A percentile compares a stretch with the other conserved stretches of the same genome.
These are phyloP conservation scores for Leptatherina wallacei DNA, from an alignment of 2,797 vertebrate genomes.

Conservation along the genomic window DNA sequence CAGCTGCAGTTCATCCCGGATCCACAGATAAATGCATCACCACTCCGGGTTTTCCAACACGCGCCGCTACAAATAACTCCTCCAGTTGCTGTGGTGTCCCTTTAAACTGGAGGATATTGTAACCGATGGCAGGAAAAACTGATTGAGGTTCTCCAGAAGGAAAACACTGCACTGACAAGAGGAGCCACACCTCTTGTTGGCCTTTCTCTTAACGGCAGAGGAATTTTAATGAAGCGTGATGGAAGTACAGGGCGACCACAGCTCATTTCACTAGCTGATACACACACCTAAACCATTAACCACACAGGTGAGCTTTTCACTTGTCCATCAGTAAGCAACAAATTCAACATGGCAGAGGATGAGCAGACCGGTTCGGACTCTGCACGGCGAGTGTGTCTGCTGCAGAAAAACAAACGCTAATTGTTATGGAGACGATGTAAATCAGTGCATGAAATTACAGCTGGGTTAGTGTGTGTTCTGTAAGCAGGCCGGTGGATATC, in stretches of 20 bases:
- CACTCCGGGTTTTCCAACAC: slow-evolving; percentile 74
- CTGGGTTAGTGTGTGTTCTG: slow-evolving; percentile 25
- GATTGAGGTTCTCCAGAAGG: slow-evolving; percentile 77
- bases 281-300: slow-evolving; percentile 4
- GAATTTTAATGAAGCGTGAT: slow-evolving; percentile 10
- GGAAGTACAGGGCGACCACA: slow-evolving; percentile 2
- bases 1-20: slow-evolving; percentile 20
- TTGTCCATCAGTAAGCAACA: neutral
- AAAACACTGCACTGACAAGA: slow-evolving; percentile 65
- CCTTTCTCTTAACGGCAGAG: slow-evolving; percentile 7
- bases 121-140: slow-evolving; percentile 77
- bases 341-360: neutral
- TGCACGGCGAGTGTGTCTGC: slow-evolving; percentile 1
- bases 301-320: slow-evolving; percentile 11
- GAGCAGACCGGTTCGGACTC: slow-evolving; percentile 5
- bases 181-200: slow-evolving; percentile 24
- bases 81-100: slow-evolving; percentile 83
- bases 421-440: slow-evolving; percentile 39
- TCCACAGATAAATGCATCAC: slow-evolving; percentile 54
- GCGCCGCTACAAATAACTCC: slow-evolving; percentile 79
- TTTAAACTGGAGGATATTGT: slow-evolving; percentile 82
- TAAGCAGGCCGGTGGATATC: slow-evolving; percentile 7
- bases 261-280: slow-evolving; percentile 12
- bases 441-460: slow-evolving; percentile 23
- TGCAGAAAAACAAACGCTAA: slow-evolving; percentile 43